phyloP scores from a whole-genome alignment of 64 coral and sea anemone genomes.

The Pocillopora verrucosa region DNA sequence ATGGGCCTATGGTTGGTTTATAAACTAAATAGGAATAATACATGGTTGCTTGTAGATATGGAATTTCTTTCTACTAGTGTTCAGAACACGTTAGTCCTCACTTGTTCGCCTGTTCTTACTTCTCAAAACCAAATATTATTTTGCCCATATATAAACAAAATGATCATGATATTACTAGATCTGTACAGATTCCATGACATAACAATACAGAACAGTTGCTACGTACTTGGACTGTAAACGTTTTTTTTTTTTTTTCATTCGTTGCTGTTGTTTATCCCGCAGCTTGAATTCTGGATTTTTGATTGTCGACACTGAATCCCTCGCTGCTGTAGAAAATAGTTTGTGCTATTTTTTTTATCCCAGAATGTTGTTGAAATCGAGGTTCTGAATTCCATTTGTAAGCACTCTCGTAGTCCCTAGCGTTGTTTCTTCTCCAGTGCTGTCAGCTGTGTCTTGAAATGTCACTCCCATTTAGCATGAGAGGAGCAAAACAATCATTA shows the following conservation, averaged over 20 bases:
- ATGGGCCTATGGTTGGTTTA: too few relatives aligned
- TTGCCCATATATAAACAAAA: too few relatives aligned
- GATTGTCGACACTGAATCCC: not conserved
- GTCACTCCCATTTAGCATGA: constrained; percentile 6
- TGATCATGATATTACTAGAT: too few relatives aligned
- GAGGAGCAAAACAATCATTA: constrained; percentile 30
- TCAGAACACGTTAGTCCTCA: too few relatives aligned
- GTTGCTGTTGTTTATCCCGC: not conserved
- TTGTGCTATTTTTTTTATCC: not conserved
- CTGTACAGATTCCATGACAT: too few relatives aligned
- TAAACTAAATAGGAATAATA: too few relatives aligned
- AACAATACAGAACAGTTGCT: not conserved
- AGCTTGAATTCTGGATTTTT: not conserved
- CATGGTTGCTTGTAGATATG: too few relatives aligned
- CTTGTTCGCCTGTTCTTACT: too few relatives aligned
- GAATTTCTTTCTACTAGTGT: too few relatives aligned
- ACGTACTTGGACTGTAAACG: not conserved
- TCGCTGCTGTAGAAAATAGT: not conserved
- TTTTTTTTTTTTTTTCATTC: constrained; percentile 24
- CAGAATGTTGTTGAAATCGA: not conserved
- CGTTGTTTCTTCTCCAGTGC: not conserved
- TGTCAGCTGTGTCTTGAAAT: not conserved
- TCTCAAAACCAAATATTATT: too few relatives aligned
- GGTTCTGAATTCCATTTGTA: constrained; percentile 24
- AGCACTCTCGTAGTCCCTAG: not conserved